phyloP scores from a whole-genome alignment of 2,113 vertebrate genomes.

The Ceratotherium simum region DNA sequence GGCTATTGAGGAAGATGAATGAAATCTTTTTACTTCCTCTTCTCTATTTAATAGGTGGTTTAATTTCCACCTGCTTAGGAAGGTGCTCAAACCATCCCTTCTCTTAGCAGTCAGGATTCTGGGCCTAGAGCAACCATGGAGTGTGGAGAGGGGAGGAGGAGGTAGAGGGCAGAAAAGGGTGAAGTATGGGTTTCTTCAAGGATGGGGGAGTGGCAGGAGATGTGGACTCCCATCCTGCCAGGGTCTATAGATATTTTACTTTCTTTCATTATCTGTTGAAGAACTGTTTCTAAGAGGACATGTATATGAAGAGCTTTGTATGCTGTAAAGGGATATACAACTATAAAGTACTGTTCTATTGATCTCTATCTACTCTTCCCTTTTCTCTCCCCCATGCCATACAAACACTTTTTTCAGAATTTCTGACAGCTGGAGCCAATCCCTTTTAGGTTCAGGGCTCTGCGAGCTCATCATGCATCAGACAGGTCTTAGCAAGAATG shows the following conservation, averaged over 20 bases:
- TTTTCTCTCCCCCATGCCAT: not conserved
- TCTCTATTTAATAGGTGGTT: constrained; percentile 24
- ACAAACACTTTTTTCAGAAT: not conserved
- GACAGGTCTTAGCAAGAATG: constrained; percentile 32
- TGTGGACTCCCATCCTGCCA: not conserved
- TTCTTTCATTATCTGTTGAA: constrained; percentile 18
- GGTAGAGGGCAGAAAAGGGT: not conserved
- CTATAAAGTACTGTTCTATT: not conserved
- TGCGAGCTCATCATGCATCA: not conserved
- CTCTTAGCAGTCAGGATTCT: constrained; percentile 61
- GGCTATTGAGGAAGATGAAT: constrained; percentile 43
- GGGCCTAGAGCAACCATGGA: not conserved
- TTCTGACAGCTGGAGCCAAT: not conserved
- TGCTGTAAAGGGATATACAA: constrained; percentile 1
- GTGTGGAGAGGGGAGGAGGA: not conserved
- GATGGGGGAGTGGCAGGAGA: not conserved
- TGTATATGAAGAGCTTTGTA: not conserved
- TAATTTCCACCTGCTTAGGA: constrained; percentile 45
- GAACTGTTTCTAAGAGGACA: constrained; percentile 24
- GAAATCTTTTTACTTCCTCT: constrained; percentile 40
- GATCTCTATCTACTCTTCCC: not conserved
- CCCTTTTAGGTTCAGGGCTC: constrained; percentile 14
- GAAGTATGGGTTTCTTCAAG: not conserved
- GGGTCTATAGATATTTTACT: not conserved
- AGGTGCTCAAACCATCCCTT: not conserved